These are phyloP conservation scores for Nymphicus hollandicus DNA, from an alignment of 2,113 vertebrate species.

Conservation along the genomic window DNA sequence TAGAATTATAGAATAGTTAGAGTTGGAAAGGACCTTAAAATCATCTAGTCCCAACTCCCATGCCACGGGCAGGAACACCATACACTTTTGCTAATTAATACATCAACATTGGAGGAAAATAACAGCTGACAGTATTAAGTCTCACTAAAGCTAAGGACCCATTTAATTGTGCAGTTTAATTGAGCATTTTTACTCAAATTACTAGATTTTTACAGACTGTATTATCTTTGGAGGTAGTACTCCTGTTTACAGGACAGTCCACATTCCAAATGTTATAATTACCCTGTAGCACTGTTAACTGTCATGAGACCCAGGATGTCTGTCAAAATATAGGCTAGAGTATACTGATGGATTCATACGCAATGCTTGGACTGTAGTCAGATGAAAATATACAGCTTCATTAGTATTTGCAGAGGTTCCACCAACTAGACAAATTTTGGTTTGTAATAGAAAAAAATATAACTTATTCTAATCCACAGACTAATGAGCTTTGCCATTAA, in stretches of 20 bases:
- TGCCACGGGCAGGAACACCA: neutral
- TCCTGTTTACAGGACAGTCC: neutral
- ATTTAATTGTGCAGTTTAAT: neutral
- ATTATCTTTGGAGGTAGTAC: neutral
- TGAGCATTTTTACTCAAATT: neutral
- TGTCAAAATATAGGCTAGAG: neutral
- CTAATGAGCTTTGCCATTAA: neutral
- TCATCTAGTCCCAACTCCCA: neutral
- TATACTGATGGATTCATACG: neutral
- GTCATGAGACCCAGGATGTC: neutral
- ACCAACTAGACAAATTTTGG: neutral
- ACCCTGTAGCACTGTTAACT: neutral
- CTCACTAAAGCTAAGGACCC: neutral
- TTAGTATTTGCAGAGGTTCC: neutral
- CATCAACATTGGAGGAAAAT: neutral
- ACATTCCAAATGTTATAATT: neutral
- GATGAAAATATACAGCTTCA: neutral
- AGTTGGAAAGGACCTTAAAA: neutral
- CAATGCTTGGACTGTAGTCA: neutral
- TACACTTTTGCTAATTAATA: neutral
- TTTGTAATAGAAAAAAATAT: neutral
- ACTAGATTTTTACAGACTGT: neutral
- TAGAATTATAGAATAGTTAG: neutral
- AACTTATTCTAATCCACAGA: neutral
- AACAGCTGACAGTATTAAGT: neutral